These are phyloP conservation scores for Aspidiotus rigidus DNA, from an alignment of 2,888 invertebrate genomes.

Conservation along the genomic window DNA sequence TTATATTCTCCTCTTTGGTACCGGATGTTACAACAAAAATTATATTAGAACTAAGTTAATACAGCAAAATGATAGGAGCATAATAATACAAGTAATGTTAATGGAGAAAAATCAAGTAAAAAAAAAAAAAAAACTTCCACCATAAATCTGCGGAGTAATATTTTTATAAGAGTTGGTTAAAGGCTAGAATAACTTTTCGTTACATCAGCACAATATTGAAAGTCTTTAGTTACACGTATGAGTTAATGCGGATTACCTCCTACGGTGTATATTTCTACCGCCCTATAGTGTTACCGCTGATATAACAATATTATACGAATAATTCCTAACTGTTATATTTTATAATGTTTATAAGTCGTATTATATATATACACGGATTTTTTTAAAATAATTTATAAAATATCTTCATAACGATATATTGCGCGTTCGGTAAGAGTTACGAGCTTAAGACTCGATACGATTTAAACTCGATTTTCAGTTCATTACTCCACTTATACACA, in stretches of 20 bases:
- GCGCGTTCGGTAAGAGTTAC: slow-evolving; percentile 10
- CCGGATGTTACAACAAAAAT: neutral
- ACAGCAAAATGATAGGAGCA: neutral
- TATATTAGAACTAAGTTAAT: neutral
- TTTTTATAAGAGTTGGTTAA: slow-evolving; percentile 22
- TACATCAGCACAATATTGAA: slow-evolving; percentile 26
- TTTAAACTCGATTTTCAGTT: too few species aligned
- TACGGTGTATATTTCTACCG: slow-evolving; percentile 29
- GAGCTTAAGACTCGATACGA: too few species aligned
- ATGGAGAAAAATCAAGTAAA: slow-evolving; percentile 10
- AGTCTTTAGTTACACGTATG: slow-evolving; percentile 29
- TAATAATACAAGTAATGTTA: neutral
- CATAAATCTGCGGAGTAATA: slow-evolving; percentile 31
- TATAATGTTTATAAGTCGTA: slow-evolving; percentile 1
- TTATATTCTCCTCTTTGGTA: too few species aligned
- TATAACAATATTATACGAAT: slow-evolving; percentile 24
- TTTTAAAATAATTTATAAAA: slow-evolving; percentile 3
- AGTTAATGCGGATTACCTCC: slow-evolving; percentile 30
- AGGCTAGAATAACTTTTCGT: slow-evolving; percentile 24
- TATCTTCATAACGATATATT: slow-evolving; percentile 29
- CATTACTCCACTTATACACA: too few species aligned
- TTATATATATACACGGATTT: too few species aligned
- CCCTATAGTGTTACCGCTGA: slow-evolving; percentile 29
- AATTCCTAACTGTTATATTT: slow-evolving; percentile 30
- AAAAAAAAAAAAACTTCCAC: slow-evolving; percentile 19